Evolutionary conservation across 2,113 vertebrate species (phyloP).

Genomic region (Podarcis raffonei): DNA sequence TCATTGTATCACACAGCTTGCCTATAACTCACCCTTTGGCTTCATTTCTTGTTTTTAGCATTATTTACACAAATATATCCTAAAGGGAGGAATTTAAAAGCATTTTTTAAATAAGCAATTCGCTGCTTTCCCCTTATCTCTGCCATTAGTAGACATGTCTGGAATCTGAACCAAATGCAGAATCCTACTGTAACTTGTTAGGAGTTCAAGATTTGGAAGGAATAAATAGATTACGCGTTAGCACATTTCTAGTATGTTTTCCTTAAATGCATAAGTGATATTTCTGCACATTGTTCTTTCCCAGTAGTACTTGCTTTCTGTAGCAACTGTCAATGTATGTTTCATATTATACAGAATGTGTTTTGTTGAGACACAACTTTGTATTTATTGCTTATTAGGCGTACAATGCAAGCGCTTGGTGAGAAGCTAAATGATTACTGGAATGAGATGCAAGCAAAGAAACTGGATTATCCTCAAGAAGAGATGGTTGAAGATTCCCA

Average conservation of each 20-base stretch:
- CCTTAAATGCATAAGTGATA: no score
- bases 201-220: background rate
- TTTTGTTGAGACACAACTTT: background rate
- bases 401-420: conserved; percentile 84
- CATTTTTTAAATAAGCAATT: background rate
- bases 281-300: background rate
- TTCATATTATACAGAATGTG: conserved; percentile 3
- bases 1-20: background rate
- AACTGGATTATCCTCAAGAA: conserved; percentile 72
- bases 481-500: conserved; percentile 84
- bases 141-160: background rate
- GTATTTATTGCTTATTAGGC: conserved; percentile 71
- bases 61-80: background rate
- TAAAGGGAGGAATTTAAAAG: background rate
- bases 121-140: background rate
- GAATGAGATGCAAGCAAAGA: conserved; percentile 86
- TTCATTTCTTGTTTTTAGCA: background rate
- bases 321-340: conserved; percentile 10
- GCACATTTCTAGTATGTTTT: background rate
- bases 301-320: background rate
- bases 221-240: background rate
- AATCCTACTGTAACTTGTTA: background rate
- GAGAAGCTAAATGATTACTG: conserved; percentile 93
- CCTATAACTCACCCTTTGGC: background rate
- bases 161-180: background rate